Base-by-base conservation (phyloP, 2,113 vertebrate genomes). In the Vicugna pacos region DNA sequence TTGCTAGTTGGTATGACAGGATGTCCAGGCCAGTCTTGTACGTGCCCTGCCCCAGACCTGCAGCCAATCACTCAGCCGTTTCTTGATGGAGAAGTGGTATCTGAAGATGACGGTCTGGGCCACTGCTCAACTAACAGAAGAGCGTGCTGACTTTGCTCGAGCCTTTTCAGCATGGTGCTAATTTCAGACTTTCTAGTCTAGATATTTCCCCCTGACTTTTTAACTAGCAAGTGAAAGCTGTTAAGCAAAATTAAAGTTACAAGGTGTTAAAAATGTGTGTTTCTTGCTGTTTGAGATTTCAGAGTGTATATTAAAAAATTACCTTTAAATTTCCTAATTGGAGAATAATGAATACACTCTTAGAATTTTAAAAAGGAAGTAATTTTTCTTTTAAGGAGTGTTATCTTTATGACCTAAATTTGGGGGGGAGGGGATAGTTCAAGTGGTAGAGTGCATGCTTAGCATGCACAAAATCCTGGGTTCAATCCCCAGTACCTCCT, bases 211-310 rank as follows among this genome's bases (percentile, higher is more conserved):
- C 22, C 17, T 38, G 14, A 79, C 16, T 38, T n/a, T 60, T 50
- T 42, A 54, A 79, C 19, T 13, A 70, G 88, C 75, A 83, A 60
- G 12, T 22, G 52, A 56, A 85, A 67, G 7, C 86, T 80, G 12
- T 79, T 60, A 22, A 73, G 26, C 52, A n/a, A 83, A 72, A 38
- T 38, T 52, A 24, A 69, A 73, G 62, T 32, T 38, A 2, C 5
- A 46, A 73, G 64, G n/a, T 32, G 52, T 93, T 84, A 48, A 72
- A 94, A 84, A 28, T 94, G 42, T 42, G 46, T n/a, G 24, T 75
- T 94, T 89, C 48, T 88, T 94, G 32, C 54, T 58, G 16, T 94
- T 60, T 91, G 62, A 80, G 30, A 91, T 92, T 82, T 85, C 38
- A 73, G 64, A 80, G 91, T 52, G 28, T 80, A 0, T 48, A 65